phyloP scores from a whole-genome alignment of 2,113 vertebrate genomes.

The Raja brachyura region DNA sequence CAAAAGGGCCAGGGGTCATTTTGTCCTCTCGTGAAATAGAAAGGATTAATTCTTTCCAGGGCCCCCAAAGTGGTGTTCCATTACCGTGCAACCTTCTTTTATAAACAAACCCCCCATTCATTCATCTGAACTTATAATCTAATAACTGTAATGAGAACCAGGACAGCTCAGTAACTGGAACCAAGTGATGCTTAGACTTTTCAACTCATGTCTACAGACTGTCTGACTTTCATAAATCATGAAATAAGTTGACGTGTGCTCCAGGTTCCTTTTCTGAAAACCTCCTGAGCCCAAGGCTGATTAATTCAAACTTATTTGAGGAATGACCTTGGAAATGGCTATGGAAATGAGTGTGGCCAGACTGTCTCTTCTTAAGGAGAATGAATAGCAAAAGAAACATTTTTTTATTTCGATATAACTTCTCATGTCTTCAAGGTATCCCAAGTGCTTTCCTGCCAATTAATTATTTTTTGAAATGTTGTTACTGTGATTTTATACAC shows the following conservation, averaged over 20 bases:
- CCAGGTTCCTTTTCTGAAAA: background rate
- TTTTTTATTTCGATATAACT: background rate
- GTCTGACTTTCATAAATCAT: conserved; percentile 10
- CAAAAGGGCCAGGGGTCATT: background rate
- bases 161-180: conserved; percentile 24
- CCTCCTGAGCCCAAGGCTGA: conserved; percentile 1
- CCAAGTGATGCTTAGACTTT: conserved; percentile 27
- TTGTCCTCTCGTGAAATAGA: background rate
- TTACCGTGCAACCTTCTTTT: conserved; percentile 17
- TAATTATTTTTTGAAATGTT: background rate
- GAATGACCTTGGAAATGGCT: background rate
- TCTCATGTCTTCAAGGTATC: background rate
- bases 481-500: background rate
- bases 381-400: background rate
- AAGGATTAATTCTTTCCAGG: conserved; percentile 12
- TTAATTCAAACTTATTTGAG: background rate
- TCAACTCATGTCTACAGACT: conserved; percentile 10
- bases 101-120: conserved; percentile 28
- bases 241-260: background rate
- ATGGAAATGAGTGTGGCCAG: background rate
- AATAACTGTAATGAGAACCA: conserved; percentile 20
- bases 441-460: background rate
- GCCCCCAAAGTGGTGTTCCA: background rate
- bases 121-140: conserved; percentile 29
- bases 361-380: background rate